phyloP scores from a whole-genome alignment of 2,113 vertebrate genomes.

The Numenius arquata region DNA sequence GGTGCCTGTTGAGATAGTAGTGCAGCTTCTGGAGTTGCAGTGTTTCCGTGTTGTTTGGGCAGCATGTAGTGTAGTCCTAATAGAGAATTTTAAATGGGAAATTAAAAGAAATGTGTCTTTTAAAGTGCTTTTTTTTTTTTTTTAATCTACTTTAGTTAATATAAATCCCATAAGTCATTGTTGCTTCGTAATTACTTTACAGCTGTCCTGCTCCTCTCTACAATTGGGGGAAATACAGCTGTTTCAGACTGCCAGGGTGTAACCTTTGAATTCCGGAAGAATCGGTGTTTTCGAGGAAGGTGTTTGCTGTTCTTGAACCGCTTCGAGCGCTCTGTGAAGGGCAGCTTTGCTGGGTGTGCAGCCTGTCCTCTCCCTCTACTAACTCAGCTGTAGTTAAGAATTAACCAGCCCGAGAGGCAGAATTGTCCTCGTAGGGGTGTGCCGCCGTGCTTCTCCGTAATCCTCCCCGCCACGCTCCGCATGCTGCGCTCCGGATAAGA shows the following conservation, averaged over 20 bases:
- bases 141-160: neutral
- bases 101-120: neutral
- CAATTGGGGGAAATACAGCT: slow-evolving; percentile 22
- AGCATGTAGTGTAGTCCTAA: neutral
- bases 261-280: neutral
- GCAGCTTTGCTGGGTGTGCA: neutral
- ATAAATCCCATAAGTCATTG: neutral
- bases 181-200: neutral
- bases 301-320: neutral
- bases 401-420: neutral
- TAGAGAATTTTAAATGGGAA: neutral
- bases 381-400: neutral
- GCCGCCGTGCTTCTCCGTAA: neutral
- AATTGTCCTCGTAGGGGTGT: neutral
- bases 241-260: neutral
- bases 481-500: neutral
- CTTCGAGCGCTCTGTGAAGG: neutral
- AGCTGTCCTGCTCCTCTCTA: neutral
- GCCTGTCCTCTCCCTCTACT: neutral
- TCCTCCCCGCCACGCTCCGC: neutral
- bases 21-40: neutral
- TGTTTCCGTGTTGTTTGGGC: neutral
- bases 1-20: neutral
- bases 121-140: neutral
- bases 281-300: slow-evolving; percentile 10